Percentiles rank a stretch among this genome's conserved stretches.
phyloP scores from a whole-genome alignment of 2,113 vertebrate species.

The Periophthalmodon schlosseri region DNA sequence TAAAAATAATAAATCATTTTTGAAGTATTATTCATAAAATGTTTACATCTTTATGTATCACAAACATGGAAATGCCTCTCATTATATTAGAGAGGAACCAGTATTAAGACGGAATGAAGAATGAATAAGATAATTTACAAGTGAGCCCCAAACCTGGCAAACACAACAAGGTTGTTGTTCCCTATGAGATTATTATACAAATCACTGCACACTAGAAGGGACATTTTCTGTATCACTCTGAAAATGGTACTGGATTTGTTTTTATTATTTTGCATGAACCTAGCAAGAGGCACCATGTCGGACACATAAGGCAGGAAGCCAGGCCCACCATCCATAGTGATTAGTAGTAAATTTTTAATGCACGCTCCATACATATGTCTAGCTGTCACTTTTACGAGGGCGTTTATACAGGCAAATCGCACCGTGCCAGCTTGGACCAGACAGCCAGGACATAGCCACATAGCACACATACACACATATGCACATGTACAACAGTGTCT shows the following conservation, averaged over 20 bases:
- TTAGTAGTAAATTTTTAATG: slow-evolving; percentile 77
- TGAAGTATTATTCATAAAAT: not conserved
- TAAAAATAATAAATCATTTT: not conserved
- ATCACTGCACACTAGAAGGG: not conserved
- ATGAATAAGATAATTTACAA: not conserved
- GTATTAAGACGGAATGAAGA: not conserved
- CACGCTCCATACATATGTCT: slow-evolving; percentile 74
- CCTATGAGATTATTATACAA: not conserved
- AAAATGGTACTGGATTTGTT: not conserved
- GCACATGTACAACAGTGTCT: slow-evolving; percentile 34
- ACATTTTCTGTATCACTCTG: not conserved
- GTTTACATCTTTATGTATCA: not conserved
- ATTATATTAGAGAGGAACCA: not conserved
- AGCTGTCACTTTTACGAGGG: slow-evolving; percentile 71
- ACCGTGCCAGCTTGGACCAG: slow-evolving; percentile 59
- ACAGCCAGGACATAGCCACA: slow-evolving; percentile 39
- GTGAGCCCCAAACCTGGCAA: not conserved
- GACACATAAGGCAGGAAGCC: slow-evolving; percentile 41
- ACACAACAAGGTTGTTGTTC: not conserved
- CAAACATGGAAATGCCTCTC: not conserved
- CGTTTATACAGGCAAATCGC: slow-evolving; percentile 59
- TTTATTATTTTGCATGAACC: slow-evolving; percentile 29
- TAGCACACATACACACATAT: slow-evolving; percentile 34
- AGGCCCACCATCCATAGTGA: slow-evolving; percentile 66
- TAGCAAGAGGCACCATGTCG: slow-evolving; percentile 21